phyloP scores from a whole-genome alignment of 2,888 invertebrate species.

The Tanypteryx hageni region DNA sequence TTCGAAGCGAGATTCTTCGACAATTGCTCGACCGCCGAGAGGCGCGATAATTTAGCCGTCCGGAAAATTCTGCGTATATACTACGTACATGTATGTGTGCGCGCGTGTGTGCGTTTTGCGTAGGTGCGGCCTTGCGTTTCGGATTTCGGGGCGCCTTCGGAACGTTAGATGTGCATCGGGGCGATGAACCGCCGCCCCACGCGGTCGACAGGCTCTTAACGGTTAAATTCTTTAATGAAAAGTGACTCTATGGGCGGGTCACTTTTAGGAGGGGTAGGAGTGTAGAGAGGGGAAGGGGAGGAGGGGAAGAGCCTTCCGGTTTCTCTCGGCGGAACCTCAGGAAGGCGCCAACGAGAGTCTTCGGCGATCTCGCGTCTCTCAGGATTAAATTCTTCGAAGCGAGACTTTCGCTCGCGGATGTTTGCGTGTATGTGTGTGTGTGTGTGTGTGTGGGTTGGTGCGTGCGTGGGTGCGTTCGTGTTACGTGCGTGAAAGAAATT shows the following conservation, averaged over 20 bases:
- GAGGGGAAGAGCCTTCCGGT: not conserved
- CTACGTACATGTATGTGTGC: not conserved
- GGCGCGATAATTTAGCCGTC: not conserved
- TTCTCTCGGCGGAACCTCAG: conserved; percentile 1
- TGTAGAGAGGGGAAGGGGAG: not conserved
- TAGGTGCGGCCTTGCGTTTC: conserved; percentile 49
- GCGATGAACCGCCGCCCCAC: conserved; percentile 37
- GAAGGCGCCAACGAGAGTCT: conserved; percentile 21
- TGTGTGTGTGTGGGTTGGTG: not conserved
- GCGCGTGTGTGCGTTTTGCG: not conserved
- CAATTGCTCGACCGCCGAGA: too few relatives aligned
- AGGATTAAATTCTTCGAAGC: not conserved
- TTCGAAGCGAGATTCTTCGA: too few relatives aligned
- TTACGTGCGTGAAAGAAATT: not conserved
- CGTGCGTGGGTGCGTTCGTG: not conserved
- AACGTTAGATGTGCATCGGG: conserved; percentile 47
- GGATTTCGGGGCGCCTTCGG: not conserved
- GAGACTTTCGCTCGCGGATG: not conserved
- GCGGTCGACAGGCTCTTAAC: conserved; percentile 24
- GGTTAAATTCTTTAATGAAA: conserved; percentile 59
- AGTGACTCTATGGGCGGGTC: conserved; percentile 59
- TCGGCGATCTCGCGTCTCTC: not conserved
- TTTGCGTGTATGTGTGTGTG: not conserved
- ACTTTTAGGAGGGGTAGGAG: conserved; percentile 36
- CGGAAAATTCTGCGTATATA: not conserved